Conservation (phyloP, 2,888 invertebrate genomes). For the Mantis religiosa region DNA sequence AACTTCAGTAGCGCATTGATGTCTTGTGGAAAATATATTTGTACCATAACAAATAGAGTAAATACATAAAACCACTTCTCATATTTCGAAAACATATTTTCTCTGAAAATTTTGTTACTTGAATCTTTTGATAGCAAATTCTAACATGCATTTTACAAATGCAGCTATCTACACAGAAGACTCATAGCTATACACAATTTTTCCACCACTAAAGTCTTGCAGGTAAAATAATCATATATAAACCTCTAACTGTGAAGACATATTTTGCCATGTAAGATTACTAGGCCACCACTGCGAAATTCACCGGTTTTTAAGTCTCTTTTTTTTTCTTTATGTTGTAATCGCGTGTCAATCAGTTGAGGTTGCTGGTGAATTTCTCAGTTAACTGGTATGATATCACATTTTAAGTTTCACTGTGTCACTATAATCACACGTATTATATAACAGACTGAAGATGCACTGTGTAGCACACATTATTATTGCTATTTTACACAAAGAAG, state of each 20-base stretch:
- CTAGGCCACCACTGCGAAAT: neutral
- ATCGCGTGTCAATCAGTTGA: no score
- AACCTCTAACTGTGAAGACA: neutral
- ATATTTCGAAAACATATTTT: neutral
- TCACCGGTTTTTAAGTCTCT: no score
- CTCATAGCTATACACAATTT: neutral
- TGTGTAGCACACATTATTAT: no score
- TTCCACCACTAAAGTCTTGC: neutral
- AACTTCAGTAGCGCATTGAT: neutral
- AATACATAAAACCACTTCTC: neutral
- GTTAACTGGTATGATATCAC: no score
- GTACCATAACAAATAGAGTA: neutral
- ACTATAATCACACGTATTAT: no score
- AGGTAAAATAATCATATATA: neutral
- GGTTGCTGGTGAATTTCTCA: no score
- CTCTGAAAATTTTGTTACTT: neutral
- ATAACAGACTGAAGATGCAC: no score
- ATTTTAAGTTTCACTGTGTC: no score
- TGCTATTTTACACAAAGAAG: no score
- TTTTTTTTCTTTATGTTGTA: no score
- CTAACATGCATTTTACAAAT: neutral
- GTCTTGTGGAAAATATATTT: neutral
- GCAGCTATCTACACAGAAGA: neutral
- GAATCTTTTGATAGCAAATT: neutral
- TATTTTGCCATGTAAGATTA: neutral